Conservation (phyloP, 1,140 invertebrate species). For the Ctenoplectra terminalis region DNA sequence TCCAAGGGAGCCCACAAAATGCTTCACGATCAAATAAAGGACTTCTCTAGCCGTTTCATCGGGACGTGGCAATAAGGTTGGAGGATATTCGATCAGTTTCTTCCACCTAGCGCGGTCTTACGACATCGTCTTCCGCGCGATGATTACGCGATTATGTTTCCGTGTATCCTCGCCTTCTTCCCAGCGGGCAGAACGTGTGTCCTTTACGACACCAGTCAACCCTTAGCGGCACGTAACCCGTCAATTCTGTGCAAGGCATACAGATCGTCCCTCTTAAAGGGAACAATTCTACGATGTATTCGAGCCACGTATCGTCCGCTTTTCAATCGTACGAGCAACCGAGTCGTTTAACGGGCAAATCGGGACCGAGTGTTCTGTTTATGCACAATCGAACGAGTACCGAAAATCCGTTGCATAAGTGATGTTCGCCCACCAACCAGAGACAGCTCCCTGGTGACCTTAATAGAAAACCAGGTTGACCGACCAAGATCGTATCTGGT, state of each 20-base stretch:
- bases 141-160: conserved; percentile 37
- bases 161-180: neutral
- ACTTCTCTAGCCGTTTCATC: conserved; percentile 1
- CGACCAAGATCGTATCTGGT: neutral
- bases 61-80: conserved; percentile 4
- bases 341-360: conserved; percentile 7
- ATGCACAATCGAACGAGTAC: neutral
- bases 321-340: conserved; percentile 37
- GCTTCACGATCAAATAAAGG: conserved; percentile 23
- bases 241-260: conserved; percentile 17
- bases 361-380: conserved; percentile 4
- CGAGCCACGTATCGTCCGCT: conserved; percentile 13
- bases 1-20: neutral
- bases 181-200: no score
- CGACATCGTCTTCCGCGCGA: neutral
- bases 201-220: neutral
- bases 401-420: neutral
- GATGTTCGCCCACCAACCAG: neutral
- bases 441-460: neutral
- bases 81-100: conserved; percentile 20
- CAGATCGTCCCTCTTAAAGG: neutral
- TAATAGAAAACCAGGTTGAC: conserved; percentile 18
- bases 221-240: neutral
- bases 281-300: neutral
- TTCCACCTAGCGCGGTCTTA: neutral